Conservation (phyloP, 2,113 vertebrate genomes). For the Neotragus moschatus region DNA sequence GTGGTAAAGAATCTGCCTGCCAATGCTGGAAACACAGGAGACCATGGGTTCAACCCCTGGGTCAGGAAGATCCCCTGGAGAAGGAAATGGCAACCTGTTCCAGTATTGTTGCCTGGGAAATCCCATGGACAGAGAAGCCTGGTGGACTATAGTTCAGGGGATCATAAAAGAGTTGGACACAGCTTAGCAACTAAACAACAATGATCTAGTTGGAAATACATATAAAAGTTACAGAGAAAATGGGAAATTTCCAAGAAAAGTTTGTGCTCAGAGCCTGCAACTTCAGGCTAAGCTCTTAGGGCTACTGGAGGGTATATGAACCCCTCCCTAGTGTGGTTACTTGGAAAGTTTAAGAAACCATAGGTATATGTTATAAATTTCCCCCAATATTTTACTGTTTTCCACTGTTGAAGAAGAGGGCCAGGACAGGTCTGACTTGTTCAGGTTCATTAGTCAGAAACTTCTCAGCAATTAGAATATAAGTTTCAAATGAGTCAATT, state of each 20-base stretch:
- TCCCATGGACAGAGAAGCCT: background rate
- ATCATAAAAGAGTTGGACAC: background rate
- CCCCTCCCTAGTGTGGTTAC: background rate
- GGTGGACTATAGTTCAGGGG: background rate
- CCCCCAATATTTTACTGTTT: background rate
- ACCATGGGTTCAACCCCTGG: background rate
- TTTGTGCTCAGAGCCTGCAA: background rate
- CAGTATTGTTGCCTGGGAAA: background rate
- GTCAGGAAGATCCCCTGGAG: background rate
- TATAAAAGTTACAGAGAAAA: background rate
- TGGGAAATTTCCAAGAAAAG: background rate
- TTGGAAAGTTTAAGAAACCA: background rate
- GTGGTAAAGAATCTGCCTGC: background rate
- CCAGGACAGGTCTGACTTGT: background rate
- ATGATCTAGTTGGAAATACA: background rate
- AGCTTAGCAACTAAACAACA: background rate
- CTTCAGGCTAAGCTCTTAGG: background rate
- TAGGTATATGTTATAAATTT: background rate
- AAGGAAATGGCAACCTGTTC: background rate
- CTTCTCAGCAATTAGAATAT: conserved; percentile 32
- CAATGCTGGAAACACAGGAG: background rate
- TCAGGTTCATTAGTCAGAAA: conserved; percentile 22
- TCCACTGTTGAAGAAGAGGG: background rate
- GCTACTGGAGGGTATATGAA: background rate
- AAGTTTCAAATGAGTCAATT: conserved; percentile 45